These are phyloP conservation scores for Stenoptilia bipunctidactyla DNA, from an alignment of 2,888 invertebrate species.

Conservation along the genomic window DNA sequence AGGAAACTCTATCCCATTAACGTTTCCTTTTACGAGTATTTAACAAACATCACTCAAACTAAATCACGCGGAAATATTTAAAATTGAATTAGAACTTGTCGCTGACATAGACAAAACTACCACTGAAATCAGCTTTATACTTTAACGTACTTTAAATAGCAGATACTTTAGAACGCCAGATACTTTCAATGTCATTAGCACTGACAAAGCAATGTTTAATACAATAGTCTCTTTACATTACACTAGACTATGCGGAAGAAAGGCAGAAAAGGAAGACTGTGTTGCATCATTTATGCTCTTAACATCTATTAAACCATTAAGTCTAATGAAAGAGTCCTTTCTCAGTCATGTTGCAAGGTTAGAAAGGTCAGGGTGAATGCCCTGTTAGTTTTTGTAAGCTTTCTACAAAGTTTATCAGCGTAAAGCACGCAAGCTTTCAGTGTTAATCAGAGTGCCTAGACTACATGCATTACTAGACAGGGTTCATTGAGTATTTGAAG, in stretches of 20 bases:
- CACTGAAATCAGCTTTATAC: background rate
- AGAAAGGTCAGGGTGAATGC: slow-evolving; percentile 53
- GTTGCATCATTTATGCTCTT: background rate
- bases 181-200: too few relatives aligned
- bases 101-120: background rate
- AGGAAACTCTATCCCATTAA: slow-evolving; percentile 37
- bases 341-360: slow-evolving; percentile 43
- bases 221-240: too few relatives aligned
- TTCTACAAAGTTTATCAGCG: slow-evolving; percentile 29
- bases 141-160: too few relatives aligned
- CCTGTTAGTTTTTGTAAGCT: slow-evolving; percentile 29
- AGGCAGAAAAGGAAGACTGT: background rate
- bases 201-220: too few relatives aligned
- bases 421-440: slow-evolving; percentile 31
- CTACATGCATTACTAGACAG: too few relatives aligned
- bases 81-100: slow-evolving; percentile 18
- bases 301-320: slow-evolving; percentile 34
- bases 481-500: slow-evolving; percentile 21
- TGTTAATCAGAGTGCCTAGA: slow-evolving; percentile 15
- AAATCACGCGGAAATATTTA: slow-evolving; percentile 27
- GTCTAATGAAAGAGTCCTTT: slow-evolving; percentile 40
- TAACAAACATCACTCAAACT: slow-evolving; percentile 25
- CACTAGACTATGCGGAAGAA: too few relatives aligned
- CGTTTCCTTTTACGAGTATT: slow-evolving; percentile 30
- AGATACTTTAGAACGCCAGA: too few relatives aligned